phyloP scores from a whole-genome alignment of 2,888 invertebrate species.

The Melikaiella ostensackeni region DNA sequence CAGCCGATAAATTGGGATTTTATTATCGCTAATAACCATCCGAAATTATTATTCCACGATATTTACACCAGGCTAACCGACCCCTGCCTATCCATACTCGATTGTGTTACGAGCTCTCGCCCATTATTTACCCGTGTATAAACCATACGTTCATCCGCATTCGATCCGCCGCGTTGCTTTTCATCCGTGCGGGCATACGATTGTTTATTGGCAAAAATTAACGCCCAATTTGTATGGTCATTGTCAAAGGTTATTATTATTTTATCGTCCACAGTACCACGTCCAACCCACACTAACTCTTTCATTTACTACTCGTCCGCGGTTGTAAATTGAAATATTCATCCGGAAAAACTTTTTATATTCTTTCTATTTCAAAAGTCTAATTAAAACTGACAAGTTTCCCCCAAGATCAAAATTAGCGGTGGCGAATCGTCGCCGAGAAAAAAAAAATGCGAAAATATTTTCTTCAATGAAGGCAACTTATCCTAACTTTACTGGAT shows the following conservation, averaged over 20 bases:
- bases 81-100: slow-evolving; percentile 43
- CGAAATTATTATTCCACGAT: slow-evolving; percentile 74
- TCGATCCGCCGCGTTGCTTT: slow-evolving; percentile 52
- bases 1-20: slow-evolving; percentile 74
- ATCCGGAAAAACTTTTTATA: slow-evolving; percentile 26
- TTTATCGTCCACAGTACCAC: slow-evolving; percentile 64
- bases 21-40: slow-evolving; percentile 76
- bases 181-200: slow-evolving; percentile 60
- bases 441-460: too few relatives aligned
- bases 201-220: slow-evolving; percentile 76
- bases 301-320: slow-evolving; percentile 9
- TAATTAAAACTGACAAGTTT: slow-evolving; percentile 6
- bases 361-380: slow-evolving; percentile 34
- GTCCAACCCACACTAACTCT: slow-evolving; percentile 20
- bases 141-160: slow-evolving; percentile 50
- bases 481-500: too few relatives aligned
- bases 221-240: slow-evolving; percentile 70
- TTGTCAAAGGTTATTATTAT: slow-evolving; percentile 72
- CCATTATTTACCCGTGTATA: slow-evolving; percentile 52
- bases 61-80: slow-evolving; percentile 63
- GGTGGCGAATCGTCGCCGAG: too few relatives aligned
- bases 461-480: too few relatives aligned
- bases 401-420: too few relatives aligned
- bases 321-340: slow-evolving; percentile 29
- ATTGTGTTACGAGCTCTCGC: slow-evolving; percentile 55